phyloP scores from a whole-genome alignment of 2,113 vertebrate species.

The Tragelaphus buxtoni region DNA sequence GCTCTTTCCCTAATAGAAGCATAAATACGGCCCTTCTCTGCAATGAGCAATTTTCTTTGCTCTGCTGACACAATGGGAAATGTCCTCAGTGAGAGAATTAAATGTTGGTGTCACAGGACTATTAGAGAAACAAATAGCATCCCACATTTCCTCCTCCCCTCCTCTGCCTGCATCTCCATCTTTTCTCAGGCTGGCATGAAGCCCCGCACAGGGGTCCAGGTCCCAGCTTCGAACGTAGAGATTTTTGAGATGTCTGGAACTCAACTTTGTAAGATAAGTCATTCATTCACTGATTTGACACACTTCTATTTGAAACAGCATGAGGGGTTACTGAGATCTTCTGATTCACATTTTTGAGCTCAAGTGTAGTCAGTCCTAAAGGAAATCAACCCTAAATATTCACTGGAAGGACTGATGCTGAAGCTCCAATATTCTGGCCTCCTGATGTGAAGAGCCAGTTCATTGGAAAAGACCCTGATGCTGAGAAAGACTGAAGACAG shows the following conservation, averaged over 20 bases:
- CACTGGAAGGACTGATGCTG: not conserved
- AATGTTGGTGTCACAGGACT: constrained; percentile 18
- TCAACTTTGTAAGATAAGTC: not conserved
- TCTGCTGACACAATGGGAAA: constrained; percentile 41
- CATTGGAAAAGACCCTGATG: not conserved
- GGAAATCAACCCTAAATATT: not conserved
- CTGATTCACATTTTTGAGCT: not conserved
- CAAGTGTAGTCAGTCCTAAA: not conserved
- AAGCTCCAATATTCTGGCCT: not conserved
- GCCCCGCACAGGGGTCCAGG: accelerated
- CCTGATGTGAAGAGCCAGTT: not conserved
- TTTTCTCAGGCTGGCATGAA: not conserved
- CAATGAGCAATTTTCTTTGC: not conserved
- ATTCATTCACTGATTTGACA: not conserved
- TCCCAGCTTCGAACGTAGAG: accelerated
- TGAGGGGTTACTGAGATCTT: not conserved
- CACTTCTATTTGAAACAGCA: not conserved
- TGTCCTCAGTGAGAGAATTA: constrained; percentile 20
- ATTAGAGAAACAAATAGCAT: not conserved
- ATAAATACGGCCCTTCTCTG: not conserved
- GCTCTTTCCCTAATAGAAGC: not conserved
- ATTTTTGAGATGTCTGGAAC: not conserved
- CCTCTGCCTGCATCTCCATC: not conserved
- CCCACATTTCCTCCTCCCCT: not conserved
- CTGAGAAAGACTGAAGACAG: not conserved